Conservation (phyloP, 2,797 vertebrate genomes). For the Hippopotamyrus pictus region DNA sequence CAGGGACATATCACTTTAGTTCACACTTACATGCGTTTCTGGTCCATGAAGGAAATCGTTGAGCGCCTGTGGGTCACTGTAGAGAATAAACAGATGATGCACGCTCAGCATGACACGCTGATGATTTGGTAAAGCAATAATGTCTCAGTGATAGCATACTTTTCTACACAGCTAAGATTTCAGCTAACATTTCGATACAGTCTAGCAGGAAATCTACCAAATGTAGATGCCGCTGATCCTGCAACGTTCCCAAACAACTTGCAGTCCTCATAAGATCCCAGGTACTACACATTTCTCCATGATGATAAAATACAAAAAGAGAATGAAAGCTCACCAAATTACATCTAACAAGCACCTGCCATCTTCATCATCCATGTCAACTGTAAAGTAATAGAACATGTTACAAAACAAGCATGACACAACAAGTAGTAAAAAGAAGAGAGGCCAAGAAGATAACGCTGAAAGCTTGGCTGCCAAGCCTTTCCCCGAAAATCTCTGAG, state of each 20-base stretch:
- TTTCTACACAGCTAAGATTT: not conserved
- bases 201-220: not conserved
- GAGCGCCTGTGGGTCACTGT: conserved; percentile 91
- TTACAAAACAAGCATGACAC: not conserved
- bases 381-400: conserved; percentile 48
- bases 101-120: not conserved
- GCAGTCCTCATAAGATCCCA: not conserved
- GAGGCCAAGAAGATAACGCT: not conserved
- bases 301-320: not conserved
- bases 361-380: conserved; percentile 99
- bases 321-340: conserved; percentile 80
- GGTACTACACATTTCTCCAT: not conserved
- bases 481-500: not conserved
- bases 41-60: conserved; percentile 98
- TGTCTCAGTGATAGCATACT: not conserved
- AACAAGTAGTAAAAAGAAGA: not conserved
- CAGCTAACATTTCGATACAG: not conserved
- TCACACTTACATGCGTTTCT: conserved; percentile 76
- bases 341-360: conserved; percentile 99
- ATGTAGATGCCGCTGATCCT: no score
- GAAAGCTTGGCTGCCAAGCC: not conserved
- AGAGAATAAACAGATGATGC: conserved; percentile 25
- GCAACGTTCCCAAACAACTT: not conserved
- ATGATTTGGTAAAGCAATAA: not conserved
- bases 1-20: not conserved